Evolutionary conservation across 1,140 invertebrate genomes (phyloP).

Genomic region (Drosophila murphyi): DNA sequence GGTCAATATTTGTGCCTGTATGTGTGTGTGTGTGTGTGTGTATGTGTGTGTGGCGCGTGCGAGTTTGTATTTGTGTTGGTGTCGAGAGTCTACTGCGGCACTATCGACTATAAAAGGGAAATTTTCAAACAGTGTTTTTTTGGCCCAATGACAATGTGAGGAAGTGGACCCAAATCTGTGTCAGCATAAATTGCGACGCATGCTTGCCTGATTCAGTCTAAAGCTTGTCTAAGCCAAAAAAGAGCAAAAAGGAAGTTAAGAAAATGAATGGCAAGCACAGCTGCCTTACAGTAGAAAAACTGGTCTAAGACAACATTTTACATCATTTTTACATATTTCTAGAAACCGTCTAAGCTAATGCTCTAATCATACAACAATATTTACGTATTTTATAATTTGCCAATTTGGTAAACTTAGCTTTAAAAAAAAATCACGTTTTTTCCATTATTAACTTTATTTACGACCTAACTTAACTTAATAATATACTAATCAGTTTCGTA

Average conservation of each 20-base stretch:
- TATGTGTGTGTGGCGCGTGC: constrained; percentile 9
- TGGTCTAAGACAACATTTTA: no score
- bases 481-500: no score
- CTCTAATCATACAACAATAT: no score
- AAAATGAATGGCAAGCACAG: neutral
- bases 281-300: neutral
- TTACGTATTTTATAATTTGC: no score
- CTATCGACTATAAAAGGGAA: constrained; percentile 44
- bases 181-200: constrained; percentile 66
- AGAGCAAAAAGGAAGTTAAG: neutral
- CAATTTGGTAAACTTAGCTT: no score
- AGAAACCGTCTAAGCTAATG: no score
- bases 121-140: constrained; percentile 39
- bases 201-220: constrained; percentile 9
- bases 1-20: constrained; percentile 70
- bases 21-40: constrained; percentile 19
- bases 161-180: constrained; percentile 53
- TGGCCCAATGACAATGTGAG: constrained; percentile 22
- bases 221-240: neutral
- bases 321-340: no score
- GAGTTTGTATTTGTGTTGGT: constrained; percentile 4
- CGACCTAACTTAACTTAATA: no score
- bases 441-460: no score
- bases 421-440: no score
- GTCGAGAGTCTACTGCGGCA: constrained; percentile 4